phyloP scores from a whole-genome alignment of 2,797 vertebrate species.

The Amniataba percoides region DNA sequence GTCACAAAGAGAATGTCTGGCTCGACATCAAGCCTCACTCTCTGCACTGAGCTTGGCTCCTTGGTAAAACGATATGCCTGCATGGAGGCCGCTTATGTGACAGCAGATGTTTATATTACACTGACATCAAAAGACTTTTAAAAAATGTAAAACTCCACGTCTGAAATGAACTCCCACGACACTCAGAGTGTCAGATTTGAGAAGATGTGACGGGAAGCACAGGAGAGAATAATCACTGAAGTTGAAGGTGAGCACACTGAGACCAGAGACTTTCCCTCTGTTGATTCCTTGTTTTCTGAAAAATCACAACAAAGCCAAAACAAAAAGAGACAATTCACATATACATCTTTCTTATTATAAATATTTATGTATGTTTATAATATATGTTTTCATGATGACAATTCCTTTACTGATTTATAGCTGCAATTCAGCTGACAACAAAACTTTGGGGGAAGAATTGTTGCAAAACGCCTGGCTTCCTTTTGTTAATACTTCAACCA shows the following conservation, averaged over 20 bases:
- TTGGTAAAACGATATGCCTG: conserved; percentile 55
- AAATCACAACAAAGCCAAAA: conserved; percentile 2
- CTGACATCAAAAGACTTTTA: conserved; percentile 44
- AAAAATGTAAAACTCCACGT: conserved; percentile 35
- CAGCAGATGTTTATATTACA: conserved; percentile 40
- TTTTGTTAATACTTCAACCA: neutral
- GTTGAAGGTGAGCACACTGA: neutral
- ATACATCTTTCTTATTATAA: neutral
- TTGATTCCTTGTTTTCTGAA: conserved; percentile 14
- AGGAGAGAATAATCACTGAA: conserved; percentile 9
- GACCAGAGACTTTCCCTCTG: neutral
- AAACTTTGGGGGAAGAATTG: neutral
- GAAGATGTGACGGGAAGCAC: conserved; percentile 11
- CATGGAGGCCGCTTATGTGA: conserved; percentile 32
- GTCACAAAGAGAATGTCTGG: conserved; percentile 52
- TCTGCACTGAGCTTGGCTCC: conserved; percentile 44
- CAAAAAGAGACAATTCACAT: neutral
- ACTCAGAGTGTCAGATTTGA: conserved; percentile 4
- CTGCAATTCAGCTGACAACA: neutral
- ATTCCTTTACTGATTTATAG: neutral
- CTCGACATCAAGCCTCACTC: conserved; percentile 33
- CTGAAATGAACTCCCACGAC: conserved; percentile 13
- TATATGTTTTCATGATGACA: conserved; percentile 2
- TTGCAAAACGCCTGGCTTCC: neutral
- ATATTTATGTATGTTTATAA: too few relatives aligned